Base-by-base conservation (phyloP, 2,888 invertebrate genomes). In the Celastrina argiolus region DNA sequence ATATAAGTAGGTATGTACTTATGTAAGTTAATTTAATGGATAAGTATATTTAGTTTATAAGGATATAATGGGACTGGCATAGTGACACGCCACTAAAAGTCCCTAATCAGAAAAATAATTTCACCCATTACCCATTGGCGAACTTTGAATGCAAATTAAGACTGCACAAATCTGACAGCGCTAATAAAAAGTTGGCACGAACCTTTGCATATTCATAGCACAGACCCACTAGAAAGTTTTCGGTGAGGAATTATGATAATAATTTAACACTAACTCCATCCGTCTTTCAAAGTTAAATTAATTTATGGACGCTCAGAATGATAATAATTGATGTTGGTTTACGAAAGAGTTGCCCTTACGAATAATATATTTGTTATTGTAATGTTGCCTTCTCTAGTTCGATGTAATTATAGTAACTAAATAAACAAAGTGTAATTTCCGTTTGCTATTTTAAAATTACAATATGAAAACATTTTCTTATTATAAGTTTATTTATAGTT, bases 201-300 rank as follows among this genome's bases (percentile, higher is more conserved):
- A 88, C 87, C 79, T 83, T 87, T 88, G 88, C 84, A 88, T 89
- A 88, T 89, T 89, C 88, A 88, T 88, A 76, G 78, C 76, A 78
- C 75, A 82, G 87, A 86, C 83, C 85, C 84, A 83, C 82, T 84
- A 78, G 85, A 84, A 88, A 88, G 87, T 87, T 88, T 86, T 85
- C 83, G 88, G 87, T 87, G 86, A 83, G 87, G 86, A 88, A 89
- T 89, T 87, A 88, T 87, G 83, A 83, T 86, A 87, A 88, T 87
- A 84, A 87, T 86, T 87, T 87, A 85, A 84, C 83, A 82, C 82
- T 81, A 87, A 87, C 84, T 86, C 83, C 81, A 85, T 86, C 83
- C 83, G 80, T 84, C 87, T 85, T 85, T 73, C 69, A 75, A 75
- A 80, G 76, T 83, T 83, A 83, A 64, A 63, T 66, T 68, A 69